These are phyloP conservation scores for Siderastrea radians DNA, from an alignment of 92 coral and sea anemone genomes.

Conservation along the genomic window DNA sequence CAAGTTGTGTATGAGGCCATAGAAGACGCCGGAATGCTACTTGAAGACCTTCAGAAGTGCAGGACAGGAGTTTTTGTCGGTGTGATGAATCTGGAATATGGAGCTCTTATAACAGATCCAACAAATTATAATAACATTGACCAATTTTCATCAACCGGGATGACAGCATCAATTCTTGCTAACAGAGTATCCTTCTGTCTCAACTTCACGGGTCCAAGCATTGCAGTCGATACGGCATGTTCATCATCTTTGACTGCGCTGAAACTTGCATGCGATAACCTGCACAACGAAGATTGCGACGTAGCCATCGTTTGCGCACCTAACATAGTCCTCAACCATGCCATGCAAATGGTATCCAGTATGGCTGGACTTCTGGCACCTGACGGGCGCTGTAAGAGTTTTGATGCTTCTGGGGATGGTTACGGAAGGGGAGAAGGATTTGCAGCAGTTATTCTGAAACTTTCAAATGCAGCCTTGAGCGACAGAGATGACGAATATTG, in stretches of 20 bases:
- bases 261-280: constrained; percentile 72
- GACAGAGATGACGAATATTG: constrained; percentile 83
- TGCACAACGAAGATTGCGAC: constrained; percentile 74
- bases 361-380: constrained; percentile 88
- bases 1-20: constrained; percentile 90
- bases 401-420: constrained; percentile 91
- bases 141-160: constrained; percentile 86
- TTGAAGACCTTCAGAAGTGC: constrained; percentile 81
- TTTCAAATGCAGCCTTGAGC: constrained; percentile 48
- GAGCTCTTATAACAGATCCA: constrained; percentile 19
- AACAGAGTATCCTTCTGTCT: constrained; percentile 86
- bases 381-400: constrained; percentile 90
- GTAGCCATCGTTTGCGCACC: constrained; percentile 89
- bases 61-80: constrained; percentile 90
- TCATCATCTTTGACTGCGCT: constrained; percentile 90
- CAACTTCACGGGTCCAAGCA: constrained; percentile 87
- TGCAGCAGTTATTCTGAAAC: constrained; percentile 84
- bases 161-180: constrained; percentile 71
- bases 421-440: constrained; percentile 96
- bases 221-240: constrained; percentile 90
- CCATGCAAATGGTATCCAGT: constrained; percentile 67
- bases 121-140: constrained; percentile 65
- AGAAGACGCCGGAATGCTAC: constrained; percentile 85
- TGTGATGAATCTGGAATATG: constrained; percentile 80
- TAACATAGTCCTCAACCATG: constrained; percentile 62